phyloP scores from a whole-genome alignment of 1,140 invertebrate genomes.

The Cherax destructor region DNA sequence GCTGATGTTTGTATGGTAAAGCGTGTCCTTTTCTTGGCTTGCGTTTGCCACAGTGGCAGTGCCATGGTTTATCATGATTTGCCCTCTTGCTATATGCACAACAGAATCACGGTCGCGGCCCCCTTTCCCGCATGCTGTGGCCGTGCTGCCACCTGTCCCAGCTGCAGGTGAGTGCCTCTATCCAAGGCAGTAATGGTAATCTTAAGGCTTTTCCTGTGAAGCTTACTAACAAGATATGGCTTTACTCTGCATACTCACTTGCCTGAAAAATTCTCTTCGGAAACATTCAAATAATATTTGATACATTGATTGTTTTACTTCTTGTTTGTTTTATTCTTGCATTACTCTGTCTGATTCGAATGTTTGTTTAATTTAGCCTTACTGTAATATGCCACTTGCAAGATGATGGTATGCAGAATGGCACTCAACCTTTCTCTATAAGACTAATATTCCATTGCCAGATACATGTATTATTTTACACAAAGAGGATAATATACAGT shows the following conservation, averaged over 20 bases:
- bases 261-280: no score
- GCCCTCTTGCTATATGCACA: constrained; percentile 35
- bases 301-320: no score
- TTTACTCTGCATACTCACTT: not conserved
- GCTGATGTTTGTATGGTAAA: not conserved
- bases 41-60: constrained; percentile 17
- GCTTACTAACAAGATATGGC: not conserved
- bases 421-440: no score
- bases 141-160: constrained; percentile 80
- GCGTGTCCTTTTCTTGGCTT: constrained; percentile 26
- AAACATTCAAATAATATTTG: no score
- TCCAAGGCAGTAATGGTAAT: not conserved
- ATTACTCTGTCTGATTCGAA: no score
- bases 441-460: no score
- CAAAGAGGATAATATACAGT: no score
- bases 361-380: no score
- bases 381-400: no score
- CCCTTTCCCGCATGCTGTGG: constrained; percentile 81
- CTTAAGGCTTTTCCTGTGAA: not conserved
- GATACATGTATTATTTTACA: no score
- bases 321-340: no score
- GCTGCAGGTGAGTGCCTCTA: constrained; percentile 76
- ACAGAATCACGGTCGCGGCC: constrained; percentile 58
- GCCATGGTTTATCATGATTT: constrained; percentile 20
- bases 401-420: no score